These are phyloP conservation scores for Chymomyza fuscimana DNA, from an alignment of 2,888 invertebrate species.

Conservation along the genomic window DNA sequence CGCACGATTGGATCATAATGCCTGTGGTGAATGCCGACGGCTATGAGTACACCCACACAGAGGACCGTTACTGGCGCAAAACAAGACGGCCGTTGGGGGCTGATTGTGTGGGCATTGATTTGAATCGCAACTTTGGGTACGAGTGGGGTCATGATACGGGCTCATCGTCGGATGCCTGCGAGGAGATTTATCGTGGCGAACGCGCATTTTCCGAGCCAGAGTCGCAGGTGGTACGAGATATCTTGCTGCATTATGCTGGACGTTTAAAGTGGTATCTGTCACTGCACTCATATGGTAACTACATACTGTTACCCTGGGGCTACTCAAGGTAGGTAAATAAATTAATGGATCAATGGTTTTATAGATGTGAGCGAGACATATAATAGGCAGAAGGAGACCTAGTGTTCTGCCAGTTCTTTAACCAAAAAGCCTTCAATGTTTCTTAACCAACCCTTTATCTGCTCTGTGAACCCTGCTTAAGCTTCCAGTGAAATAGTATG, in stretches of 20 bases:
- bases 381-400: too few species aligned
- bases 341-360: background rate
- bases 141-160: conserved; percentile 80
- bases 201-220: conserved; percentile 85
- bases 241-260: conserved; percentile 80
- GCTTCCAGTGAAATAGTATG: too few species aligned
- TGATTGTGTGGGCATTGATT: conserved; percentile 81
- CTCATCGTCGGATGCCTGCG: conserved; percentile 79
- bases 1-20: conserved; percentile 84
- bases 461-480: too few species aligned
- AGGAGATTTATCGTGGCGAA: conserved; percentile 82
- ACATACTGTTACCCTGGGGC: conserved; percentile 85
- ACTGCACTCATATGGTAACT: conserved; percentile 87
- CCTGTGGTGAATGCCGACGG: conserved; percentile 87
- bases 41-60: conserved; percentile 82
- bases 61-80: conserved; percentile 81
- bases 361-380: too few species aligned
- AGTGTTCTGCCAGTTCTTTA: too few species aligned
- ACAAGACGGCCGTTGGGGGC: conserved; percentile 78
- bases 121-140: conserved; percentile 84
- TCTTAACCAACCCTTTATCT: too few species aligned
- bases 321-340: conserved; percentile 80
- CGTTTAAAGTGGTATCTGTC: conserved; percentile 83
- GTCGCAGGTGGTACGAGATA: conserved; percentile 82
- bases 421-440: too few species aligned